phyloP scores from a whole-genome alignment of 2,113 vertebrate species.

The Psephotus haematonotus region DNA sequence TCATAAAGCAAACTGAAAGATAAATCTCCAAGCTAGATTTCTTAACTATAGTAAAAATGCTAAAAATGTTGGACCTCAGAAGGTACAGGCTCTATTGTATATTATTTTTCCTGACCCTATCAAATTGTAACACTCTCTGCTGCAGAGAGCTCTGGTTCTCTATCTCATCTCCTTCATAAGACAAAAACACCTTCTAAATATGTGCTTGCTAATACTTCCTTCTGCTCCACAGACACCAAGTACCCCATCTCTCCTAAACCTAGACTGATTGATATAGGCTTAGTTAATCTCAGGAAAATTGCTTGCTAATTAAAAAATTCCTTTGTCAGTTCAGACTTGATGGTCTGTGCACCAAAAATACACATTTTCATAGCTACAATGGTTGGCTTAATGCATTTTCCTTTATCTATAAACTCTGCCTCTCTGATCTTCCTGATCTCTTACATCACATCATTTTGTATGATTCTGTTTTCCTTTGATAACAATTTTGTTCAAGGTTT shows the following conservation, averaged over 20 bases:
- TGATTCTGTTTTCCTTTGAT: neutral
- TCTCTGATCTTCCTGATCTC: neutral
- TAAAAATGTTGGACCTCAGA: neutral
- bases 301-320: neutral
- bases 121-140: neutral
- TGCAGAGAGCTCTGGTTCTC: neutral
- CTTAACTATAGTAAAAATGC: neutral
- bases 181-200: neutral
- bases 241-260: neutral
- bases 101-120: neutral
- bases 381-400: neutral
- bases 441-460: neutral
- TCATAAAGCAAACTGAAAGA: neutral
- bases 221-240: neutral
- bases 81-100: neutral
- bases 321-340: neutral
- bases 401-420: neutral
- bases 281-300: neutral
- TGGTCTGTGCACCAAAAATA: neutral
- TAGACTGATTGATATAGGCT: neutral
- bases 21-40: neutral
- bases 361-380: neutral
- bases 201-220: neutral
- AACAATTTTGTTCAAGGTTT: neutral
- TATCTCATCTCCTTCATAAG: neutral